A percentile compares a stretch with the other conserved stretches of the same genome.
Conservation (phyloP, 1,140 invertebrate species). For the Cyclina sinensis region DNA sequence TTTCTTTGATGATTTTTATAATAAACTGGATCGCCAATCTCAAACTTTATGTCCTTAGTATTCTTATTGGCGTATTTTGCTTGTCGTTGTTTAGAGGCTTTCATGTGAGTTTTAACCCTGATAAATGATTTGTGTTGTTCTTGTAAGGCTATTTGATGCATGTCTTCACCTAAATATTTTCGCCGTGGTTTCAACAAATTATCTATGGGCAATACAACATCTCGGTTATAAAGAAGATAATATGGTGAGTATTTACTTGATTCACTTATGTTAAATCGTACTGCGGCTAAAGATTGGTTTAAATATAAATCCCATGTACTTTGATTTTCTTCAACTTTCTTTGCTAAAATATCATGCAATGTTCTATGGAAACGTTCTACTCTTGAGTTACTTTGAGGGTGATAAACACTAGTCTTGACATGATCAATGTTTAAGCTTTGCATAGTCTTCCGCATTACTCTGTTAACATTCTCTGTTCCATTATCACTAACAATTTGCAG, state of each 20-base stretch:
- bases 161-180: conserved; percentile 52
- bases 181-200: conserved; percentile 37
- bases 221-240: conserved; percentile 48
- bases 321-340: conserved; percentile 60
- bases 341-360: conserved; percentile 66
- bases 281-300: conserved; percentile 51
- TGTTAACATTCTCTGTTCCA: conserved; percentile 61
- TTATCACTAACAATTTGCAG: conserved; percentile 65
- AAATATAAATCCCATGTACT: conserved; percentile 54
- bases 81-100: background rate
- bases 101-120: too few species aligned
- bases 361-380: conserved; percentile 68
- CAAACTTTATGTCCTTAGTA: background rate
- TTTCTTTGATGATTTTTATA: conserved; percentile 53
- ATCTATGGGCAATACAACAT: conserved; percentile 33
- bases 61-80: conserved; percentile 49
- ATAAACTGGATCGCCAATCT: conserved; percentile 54
- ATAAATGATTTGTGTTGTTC: conserved; percentile 47
- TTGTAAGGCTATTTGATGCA: conserved; percentile 46
- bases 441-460: conserved; percentile 32
- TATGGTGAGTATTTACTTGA: conserved; percentile 23
- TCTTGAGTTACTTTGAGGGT: conserved; percentile 60
- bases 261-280: conserved; percentile 44
- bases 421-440: conserved; percentile 60
- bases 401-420: conserved; percentile 51